Evolutionary conservation across 2,113 vertebrate species (phyloP).

Genomic region (Tragulus kanchil): DNA sequence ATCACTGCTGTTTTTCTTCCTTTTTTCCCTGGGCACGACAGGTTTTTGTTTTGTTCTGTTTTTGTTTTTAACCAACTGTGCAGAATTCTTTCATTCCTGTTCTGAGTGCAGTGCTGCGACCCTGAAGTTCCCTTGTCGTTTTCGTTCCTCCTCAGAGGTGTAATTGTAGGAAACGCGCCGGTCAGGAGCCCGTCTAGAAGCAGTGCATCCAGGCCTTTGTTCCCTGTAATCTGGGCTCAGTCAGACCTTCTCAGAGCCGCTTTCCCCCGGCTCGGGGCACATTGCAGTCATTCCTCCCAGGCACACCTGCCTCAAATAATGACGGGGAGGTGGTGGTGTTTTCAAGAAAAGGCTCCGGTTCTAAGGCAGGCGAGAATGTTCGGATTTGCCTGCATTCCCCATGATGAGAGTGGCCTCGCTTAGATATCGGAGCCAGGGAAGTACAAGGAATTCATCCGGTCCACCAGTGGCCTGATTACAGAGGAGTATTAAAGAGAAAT

Average conservation of each 20-base stretch:
- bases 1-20: not conserved
- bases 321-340: not conserved
- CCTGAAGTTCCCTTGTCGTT: not conserved
- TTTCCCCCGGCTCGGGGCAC: not conserved
- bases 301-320: constrained; percentile 35
- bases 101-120: not conserved
- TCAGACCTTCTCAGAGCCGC: not conserved
- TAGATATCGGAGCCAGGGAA: constrained; percentile 54
- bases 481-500: not conserved
- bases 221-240: not conserved
- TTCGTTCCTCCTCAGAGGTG: constrained; percentile 11
- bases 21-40: not conserved
- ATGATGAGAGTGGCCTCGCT: not conserved
- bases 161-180: not conserved
- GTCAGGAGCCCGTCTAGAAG: not conserved
- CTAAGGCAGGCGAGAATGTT: constrained; percentile 53
- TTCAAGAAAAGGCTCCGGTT: not conserved
- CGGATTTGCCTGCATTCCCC: constrained; percentile 39
- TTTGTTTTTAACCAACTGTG: not conserved
- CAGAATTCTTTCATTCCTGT: not conserved
- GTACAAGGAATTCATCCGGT: not conserved
- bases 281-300: not conserved
- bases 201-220: not conserved
- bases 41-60: not conserved
- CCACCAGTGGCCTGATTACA: not conserved